Percentiles rank a stretch among this genome's conserved stretches.
phyloP scores from a whole-genome alignment of 2,113 vertebrate genomes.

The Leiothrix lutea region DNA sequence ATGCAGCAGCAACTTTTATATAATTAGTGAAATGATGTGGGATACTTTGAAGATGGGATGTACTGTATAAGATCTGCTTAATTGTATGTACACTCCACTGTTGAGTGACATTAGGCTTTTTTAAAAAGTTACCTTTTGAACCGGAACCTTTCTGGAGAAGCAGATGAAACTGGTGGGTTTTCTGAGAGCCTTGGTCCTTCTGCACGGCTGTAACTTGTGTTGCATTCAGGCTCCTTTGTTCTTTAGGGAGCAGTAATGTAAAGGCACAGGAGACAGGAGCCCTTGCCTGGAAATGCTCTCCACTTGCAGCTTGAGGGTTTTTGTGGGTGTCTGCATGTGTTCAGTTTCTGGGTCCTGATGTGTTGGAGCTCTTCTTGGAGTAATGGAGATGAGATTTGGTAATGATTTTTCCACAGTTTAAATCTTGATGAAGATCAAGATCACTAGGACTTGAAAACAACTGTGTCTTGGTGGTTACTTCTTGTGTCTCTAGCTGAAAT shows the following conservation, averaged over 20 bases:
- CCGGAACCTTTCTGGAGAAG: neutral
- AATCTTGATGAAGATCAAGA: neutral
- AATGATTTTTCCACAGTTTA: neutral
- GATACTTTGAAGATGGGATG: neutral
- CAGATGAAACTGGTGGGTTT: neutral
- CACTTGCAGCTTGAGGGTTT: neutral
- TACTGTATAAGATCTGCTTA: neutral
- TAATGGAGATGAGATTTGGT: neutral
- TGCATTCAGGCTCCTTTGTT: neutral
- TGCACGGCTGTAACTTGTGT: accelerated
- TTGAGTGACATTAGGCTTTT: neutral
- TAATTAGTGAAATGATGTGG: neutral
- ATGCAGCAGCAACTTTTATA: neutral
- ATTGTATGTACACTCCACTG: neutral
- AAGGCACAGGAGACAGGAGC: neutral
- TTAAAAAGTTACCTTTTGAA: neutral
- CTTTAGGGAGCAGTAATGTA: neutral
- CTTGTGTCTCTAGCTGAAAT: neutral
- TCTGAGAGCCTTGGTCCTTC: neutral
- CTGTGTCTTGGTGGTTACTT: neutral
- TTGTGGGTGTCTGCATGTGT: accelerated
- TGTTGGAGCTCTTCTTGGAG: neutral
- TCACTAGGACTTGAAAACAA: neutral
- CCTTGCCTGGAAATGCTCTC: neutral
- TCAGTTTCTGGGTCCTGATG: neutral